phyloP scores from a whole-genome alignment of 2,888 invertebrate species.

The Drosophila nigricruria region DNA sequence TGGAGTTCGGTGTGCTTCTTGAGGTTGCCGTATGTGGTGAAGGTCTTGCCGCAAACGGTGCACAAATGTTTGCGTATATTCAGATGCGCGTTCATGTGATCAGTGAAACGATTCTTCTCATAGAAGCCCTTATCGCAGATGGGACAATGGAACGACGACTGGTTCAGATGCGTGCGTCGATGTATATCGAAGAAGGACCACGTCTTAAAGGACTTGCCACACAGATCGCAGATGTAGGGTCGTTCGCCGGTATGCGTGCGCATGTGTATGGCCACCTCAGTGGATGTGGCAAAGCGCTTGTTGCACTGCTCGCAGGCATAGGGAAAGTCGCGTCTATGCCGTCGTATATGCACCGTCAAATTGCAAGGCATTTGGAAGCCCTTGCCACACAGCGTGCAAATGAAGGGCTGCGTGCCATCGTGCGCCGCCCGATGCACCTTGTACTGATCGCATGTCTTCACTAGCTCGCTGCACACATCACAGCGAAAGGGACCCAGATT shows the following conservation, averaged over 20 bases:
- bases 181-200: constrained; percentile 83
- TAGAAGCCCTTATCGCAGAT: constrained; percentile 82
- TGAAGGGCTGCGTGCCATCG: constrained; percentile 79
- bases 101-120: constrained; percentile 81
- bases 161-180: constrained; percentile 75
- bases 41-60: constrained; percentile 78
- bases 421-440: constrained; percentile 77
- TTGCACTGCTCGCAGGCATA: constrained; percentile 80
- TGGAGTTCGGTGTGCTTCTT: constrained; percentile 80
- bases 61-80: constrained; percentile 81
- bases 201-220: constrained; percentile 81
- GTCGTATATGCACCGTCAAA: constrained; percentile 77
- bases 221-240: constrained; percentile 79
- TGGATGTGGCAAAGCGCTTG: constrained; percentile 80
- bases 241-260: constrained; percentile 81
- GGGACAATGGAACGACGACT: constrained; percentile 80
- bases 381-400: constrained; percentile 79
- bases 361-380: constrained; percentile 81
- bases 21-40: constrained; percentile 78
- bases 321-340: constrained; percentile 78
- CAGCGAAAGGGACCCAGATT: constrained; percentile 81
- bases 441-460: constrained; percentile 82
- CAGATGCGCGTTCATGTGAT: constrained; percentile 81
- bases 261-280: constrained; percentile 81
- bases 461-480: constrained; percentile 63